These are phyloP conservation scores for Sminthurinus signatus DNA, from an alignment of 1,140 invertebrate species.

Conservation along the genomic window DNA sequence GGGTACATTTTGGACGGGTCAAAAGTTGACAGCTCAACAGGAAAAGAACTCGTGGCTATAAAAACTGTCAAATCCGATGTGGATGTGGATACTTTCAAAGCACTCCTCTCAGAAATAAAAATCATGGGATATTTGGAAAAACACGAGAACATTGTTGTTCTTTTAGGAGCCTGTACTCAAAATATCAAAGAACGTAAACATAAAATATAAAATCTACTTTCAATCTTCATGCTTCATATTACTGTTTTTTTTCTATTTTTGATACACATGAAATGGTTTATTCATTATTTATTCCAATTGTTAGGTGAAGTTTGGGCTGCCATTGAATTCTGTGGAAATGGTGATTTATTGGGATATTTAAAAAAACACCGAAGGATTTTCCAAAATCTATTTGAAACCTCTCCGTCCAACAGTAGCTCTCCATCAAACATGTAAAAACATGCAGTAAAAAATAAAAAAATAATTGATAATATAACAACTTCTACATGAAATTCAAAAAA, in stretches of 20 bases:
- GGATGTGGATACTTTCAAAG: background rate
- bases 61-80: background rate
- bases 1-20: no score
- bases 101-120: constrained; percentile 12
- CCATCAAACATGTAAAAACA: no score
- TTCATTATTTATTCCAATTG: background rate
- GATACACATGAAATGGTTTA: background rate
- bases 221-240: no score
- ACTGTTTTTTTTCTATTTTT: background rate
- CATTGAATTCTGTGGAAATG: background rate
- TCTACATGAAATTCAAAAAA: no score
- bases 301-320: background rate
- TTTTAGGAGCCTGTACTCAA: constrained; percentile 13
- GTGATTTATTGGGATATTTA: background rate
- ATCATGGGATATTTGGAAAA: constrained; percentile 4
- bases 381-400: no score
- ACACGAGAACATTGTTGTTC: constrained; percentile 11
- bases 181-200: constrained; percentile 1
- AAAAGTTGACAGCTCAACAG: no score
- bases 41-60: no score
- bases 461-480: no score
- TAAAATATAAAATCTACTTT: background rate
- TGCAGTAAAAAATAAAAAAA: no score
- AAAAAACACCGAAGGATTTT: no score
- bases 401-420: no score